phyloP scores from a whole-genome alignment of 2,888 invertebrate species.

The Nymphalis c-album region DNA sequence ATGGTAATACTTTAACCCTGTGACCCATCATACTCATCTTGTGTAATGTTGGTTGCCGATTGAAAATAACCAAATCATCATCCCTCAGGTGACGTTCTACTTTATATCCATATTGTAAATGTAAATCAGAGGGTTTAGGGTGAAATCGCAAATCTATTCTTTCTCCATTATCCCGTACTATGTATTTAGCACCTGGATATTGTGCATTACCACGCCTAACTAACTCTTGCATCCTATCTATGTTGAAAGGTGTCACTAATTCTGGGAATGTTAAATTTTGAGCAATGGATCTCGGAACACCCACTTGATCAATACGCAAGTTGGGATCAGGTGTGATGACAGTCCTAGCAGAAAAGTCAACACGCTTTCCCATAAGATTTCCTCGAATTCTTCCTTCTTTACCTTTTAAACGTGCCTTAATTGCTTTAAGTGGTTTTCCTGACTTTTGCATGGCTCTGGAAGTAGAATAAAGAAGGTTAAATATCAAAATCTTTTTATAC shows the following conservation, averaged over 20 bases:
- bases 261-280: conserved; percentile 99
- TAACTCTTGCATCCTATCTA: conserved; percentile 95
- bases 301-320: conserved; percentile 96
- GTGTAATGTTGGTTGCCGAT: conserved; percentile 99
- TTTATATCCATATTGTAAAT: conserved; percentile 96
- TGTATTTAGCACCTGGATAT: conserved; percentile 99
- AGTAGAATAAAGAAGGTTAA: conserved; percentile 37
- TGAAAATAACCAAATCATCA: conserved; percentile 99
- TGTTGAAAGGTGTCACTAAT: conserved; percentile 99
- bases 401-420: conserved; percentile 97
- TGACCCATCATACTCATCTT: conserved; percentile 99
- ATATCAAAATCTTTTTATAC: background rate
- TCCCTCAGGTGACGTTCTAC: conserved; percentile 99
- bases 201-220: conserved; percentile 98
- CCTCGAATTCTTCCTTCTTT: conserved; percentile 99
- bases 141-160: conserved; percentile 99
- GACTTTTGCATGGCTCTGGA: conserved; percentile 98
- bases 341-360: conserved; percentile 99
- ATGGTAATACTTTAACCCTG: conserved; percentile 97
- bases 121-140: conserved; percentile 97
- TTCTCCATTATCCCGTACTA: conserved; percentile 98
- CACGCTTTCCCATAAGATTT: conserved; percentile 99
- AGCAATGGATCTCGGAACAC: conserved; percentile 98
- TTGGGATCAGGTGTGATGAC: conserved; percentile 99
- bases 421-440: conserved; percentile 98